Percentiles rank a stretch among this genome's conserved stretches.
phyloP scores from a whole-genome alignment of 2,113 vertebrate genomes.

The Porphyrio hochstetteri region DNA sequence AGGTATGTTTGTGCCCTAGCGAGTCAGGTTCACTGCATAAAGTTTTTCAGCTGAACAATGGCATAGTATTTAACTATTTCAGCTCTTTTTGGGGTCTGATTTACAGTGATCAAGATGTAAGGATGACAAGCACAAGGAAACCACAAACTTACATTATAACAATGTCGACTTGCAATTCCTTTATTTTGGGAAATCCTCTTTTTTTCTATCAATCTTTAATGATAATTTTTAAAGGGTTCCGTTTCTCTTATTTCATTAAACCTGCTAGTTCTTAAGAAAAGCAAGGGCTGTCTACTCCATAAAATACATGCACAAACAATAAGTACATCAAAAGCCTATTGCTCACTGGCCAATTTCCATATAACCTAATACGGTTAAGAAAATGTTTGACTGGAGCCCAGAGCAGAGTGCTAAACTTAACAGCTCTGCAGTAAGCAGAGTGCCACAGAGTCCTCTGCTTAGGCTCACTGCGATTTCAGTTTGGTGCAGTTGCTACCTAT shows the following conservation, averaged over 20 bases:
- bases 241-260: not conserved
- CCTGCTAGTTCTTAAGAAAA: not conserved
- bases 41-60: not conserved
- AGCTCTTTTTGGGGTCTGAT: not conserved
- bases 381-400: slow-evolving; percentile 65
- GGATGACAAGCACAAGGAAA: not conserved
- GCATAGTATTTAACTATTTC: not conserved
- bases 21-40: not conserved
- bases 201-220: not conserved
- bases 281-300: not conserved
- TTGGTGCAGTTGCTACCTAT: not conserved
- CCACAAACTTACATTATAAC: not conserved
- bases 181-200: not conserved
- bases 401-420: slow-evolving; percentile 71
- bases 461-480: slow-evolving; percentile 23
- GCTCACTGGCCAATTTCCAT: slow-evolving; percentile 73
- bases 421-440: slow-evolving; percentile 57
- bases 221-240: not conserved
- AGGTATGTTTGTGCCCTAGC: fast-evolving
- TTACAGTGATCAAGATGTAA: not conserved
- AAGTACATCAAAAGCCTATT: slow-evolving; percentile 61
- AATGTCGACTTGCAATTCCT: not conserved
- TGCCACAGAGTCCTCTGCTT: slow-evolving; percentile 68
- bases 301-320: slow-evolving; percentile 59
- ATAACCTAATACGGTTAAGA: slow-evolving; percentile 91